phyloP scores from a whole-genome alignment of 37 sponge, comb jelly and placozoan genomes.

The Hormiphora californensis region DNA sequence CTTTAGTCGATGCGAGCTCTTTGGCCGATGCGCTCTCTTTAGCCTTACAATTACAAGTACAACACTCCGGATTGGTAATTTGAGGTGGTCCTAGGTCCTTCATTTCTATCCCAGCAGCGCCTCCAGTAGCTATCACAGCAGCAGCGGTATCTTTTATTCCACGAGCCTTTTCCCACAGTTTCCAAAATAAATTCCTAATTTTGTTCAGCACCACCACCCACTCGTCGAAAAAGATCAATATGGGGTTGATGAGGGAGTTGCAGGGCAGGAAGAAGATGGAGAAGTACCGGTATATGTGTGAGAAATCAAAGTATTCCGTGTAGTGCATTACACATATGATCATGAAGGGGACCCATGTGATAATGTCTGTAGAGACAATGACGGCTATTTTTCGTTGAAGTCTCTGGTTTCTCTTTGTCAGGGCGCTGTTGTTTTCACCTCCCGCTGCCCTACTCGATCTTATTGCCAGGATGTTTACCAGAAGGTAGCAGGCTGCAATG shows the following conservation, averaged over 20 bases:
- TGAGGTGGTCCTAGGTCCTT: too few relatives aligned
- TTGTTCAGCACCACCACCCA: too few relatives aligned
- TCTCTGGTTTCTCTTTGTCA: background rate
- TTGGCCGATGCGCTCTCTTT: too few relatives aligned
- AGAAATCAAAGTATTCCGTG: background rate
- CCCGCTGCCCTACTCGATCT: background rate
- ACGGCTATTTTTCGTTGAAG: background rate
- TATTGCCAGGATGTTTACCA: background rate
- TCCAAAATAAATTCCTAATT: too few relatives aligned
- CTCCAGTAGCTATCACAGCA: too few relatives aligned
- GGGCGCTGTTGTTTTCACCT: background rate
- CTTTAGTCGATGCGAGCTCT: too few relatives aligned
- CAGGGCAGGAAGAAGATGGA: background rate
- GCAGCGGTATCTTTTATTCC: too few relatives aligned
- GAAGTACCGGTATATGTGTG: too few relatives aligned
- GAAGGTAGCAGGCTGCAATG: background rate
- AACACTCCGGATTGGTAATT: too few relatives aligned
- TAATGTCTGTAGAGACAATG: background rate
- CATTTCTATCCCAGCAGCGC: too few relatives aligned
- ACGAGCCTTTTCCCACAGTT: too few relatives aligned
- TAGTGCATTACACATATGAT: background rate
- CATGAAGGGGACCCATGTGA: constrained; percentile 18
- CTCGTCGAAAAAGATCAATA: background rate
- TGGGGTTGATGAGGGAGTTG: constrained; percentile 38
- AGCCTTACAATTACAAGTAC: too few relatives aligned